Base-by-base conservation (phyloP, 2,888 invertebrate species). In the Cantharis lateralis region DNA sequence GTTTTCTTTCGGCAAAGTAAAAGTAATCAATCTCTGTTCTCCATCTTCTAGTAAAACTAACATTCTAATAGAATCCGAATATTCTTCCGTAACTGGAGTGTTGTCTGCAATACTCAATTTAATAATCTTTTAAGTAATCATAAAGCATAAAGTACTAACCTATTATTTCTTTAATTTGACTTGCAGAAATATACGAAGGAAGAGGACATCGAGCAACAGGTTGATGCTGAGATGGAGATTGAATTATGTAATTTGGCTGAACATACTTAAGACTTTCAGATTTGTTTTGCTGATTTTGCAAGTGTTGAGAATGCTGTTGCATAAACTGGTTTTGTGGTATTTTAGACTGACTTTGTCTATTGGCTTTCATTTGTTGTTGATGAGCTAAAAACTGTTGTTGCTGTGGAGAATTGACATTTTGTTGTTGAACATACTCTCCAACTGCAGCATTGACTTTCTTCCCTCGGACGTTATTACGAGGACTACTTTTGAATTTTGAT, bases 1-100 rank as follows among this genome's bases (percentile, higher is more conserved):
- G 79, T 94, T 93, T 86, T 95, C 95, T 84, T 94, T 93, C 9
- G 95, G 95, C 82, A 95, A 89, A 74, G 95, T 95, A 86, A 95
- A 95, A 10, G 95, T 95, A 73, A 95, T 95, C 78, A 95, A 89
- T 84, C 95, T 91, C 87, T 95, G 95, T 88, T 95, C 95, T 13
- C 95, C 95, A 80, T 92, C 94, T 82, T 92, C 92, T 73, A 95
- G 88, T 80, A 95, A 92, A 62, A 95, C 94, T 83, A 95, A 89
- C 95, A 95, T 95, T 87, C 94, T 92, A 10, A 94, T 95, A 13
- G 94, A 94, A 83, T 93, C 91, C 1, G 91, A 89, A 82, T 91
- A 92, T 16, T 91, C 87, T 9, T 90, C 87, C 79, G 88, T 89
- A 76, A 90, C 88, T 0, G 90, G 90, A 85, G 90, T 84, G 80